Conservation (phyloP, 1,140 invertebrate species). For the Bombus sibiricus region DNA sequence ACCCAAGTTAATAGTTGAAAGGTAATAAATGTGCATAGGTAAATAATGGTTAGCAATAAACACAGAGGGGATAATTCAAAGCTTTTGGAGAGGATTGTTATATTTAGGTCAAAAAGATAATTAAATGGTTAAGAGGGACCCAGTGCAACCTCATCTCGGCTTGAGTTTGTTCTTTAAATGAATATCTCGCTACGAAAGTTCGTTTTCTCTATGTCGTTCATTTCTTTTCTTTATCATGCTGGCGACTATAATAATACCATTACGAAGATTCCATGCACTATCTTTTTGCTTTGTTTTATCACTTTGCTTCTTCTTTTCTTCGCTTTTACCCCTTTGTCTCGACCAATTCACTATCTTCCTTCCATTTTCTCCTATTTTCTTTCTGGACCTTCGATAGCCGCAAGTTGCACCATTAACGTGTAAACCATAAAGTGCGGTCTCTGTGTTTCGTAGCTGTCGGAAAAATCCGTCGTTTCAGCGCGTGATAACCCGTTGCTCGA, state of each 20-base stretch:
- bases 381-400: not conserved
- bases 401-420: conserved; percentile 52
- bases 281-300: conserved; percentile 15
- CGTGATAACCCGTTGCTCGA: conserved; percentile 48
- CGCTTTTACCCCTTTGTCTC: not conserved
- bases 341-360: not conserved
- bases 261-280: not conserved
- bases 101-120: conserved; percentile 62
- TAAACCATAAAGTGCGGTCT: conserved; percentile 15
- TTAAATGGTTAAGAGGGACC: conserved; percentile 63
- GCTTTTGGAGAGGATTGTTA: conserved; percentile 60
- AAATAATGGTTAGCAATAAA: not conserved
- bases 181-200: conserved; percentile 46
- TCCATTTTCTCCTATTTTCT: not conserved
- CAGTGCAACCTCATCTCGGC: conserved; percentile 51
- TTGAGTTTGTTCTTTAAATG: conserved; percentile 61
- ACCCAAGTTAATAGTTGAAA: not conserved
- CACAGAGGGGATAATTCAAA: conserved; percentile 44
- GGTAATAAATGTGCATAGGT: not conserved
- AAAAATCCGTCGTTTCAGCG: conserved; percentile 53
- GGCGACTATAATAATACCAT: conserved; percentile 33
- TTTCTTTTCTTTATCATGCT: not conserved
- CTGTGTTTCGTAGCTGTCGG: conserved; percentile 33
- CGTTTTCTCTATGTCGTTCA: conserved; percentile 22
- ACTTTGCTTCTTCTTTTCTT: not conserved